Conservation (phyloP, 2,797 vertebrate species). For the Gadopsis marmoratus region DNA sequence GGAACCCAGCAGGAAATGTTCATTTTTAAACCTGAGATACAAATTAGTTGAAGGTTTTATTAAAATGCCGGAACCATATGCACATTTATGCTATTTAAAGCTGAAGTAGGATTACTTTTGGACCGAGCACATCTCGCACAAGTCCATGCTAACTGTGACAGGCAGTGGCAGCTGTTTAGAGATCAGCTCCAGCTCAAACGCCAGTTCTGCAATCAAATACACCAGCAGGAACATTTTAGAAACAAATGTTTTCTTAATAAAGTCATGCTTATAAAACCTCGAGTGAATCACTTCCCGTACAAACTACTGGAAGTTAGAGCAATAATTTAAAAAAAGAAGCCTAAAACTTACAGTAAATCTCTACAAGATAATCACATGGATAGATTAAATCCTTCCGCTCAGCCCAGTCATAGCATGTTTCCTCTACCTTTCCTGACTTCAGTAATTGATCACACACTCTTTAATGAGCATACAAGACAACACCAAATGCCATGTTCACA, state of each 20-base stretch:
- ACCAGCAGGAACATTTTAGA: neutral
- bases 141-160: neutral
- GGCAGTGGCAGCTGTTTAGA: neutral
- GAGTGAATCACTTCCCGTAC: neutral
- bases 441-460: constrained; percentile 11
- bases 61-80: neutral
- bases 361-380: constrained; percentile 18
- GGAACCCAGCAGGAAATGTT: constrained; percentile 17
- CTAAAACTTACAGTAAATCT: constrained; percentile 4
- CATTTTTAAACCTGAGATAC: neutral
- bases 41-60: neutral
- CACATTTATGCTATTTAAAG: neutral
- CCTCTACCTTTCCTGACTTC: constrained; percentile 22
- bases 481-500: neutral
- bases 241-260: constrained; percentile 12
- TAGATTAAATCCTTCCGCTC: constrained; percentile 26
- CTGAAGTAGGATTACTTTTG: neutral
- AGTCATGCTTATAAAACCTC: neutral
- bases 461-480: neutral
- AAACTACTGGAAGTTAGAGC: neutral
- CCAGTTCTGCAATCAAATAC: constrained; percentile 9
- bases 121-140: neutral
- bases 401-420: constrained; percentile 1
- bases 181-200: neutral
- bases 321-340: neutral